phyloP scores from a whole-genome alignment of 2,113 vertebrate species.

The Trinectes maculatus region DNA sequence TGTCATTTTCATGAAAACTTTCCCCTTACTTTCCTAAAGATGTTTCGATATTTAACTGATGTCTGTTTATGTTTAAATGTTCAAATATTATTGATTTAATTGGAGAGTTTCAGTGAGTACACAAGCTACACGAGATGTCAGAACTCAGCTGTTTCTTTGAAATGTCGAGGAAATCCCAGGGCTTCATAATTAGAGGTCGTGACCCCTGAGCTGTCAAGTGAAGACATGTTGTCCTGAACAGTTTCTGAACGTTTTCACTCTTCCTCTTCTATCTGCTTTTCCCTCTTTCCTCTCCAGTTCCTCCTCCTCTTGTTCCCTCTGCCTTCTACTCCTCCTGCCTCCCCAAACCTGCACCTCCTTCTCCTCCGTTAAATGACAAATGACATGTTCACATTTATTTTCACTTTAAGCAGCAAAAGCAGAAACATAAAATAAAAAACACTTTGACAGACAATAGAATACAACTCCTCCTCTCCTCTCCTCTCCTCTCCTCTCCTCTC shows the following conservation, averaged over 20 bases:
- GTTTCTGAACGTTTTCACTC: no score
- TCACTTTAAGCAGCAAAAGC: conserved; percentile 50
- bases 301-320: neutral
- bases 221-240: neutral
- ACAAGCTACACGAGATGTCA: neutral
- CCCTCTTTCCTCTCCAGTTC: no score
- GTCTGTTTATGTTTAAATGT: neutral
- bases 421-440: conserved; percentile 7
- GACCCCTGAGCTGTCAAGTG: neutral
- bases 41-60: no score
- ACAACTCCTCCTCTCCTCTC: neutral
- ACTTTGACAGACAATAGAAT: neutral
- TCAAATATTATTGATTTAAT: neutral
- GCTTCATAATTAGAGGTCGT: neutral
- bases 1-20: no score
- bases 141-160: neutral
- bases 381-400: conserved; percentile 16
- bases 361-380: conserved; percentile 9
- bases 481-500: neutral
- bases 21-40: no score
- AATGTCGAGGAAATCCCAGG: neutral
- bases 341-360: no score
- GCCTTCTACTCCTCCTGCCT: neutral
- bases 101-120: no score
- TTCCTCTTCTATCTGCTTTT: no score